Percentiles rank a stretch among this genome's conserved stretches.
phyloP scores from a whole-genome alignment of 2,888 invertebrate species.

The Campoplex capitator region DNA sequence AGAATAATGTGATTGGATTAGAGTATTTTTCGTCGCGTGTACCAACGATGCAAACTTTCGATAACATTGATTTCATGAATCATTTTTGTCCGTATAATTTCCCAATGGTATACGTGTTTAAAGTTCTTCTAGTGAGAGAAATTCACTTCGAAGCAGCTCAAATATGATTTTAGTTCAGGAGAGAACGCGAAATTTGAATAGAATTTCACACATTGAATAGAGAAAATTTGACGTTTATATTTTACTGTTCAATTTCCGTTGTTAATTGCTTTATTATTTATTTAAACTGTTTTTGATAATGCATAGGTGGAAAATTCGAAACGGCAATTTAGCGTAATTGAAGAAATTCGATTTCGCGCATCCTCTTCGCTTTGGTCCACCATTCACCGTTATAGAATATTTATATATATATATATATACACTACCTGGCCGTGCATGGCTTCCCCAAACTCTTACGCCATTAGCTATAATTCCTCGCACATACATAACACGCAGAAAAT shows the following conservation, averaged over 20 bases:
- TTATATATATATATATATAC: too few species aligned
- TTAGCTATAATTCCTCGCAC: constrained; percentile 3
- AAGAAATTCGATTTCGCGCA: constrained; percentile 26
- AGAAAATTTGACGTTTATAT: neutral
- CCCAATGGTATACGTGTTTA: neutral
- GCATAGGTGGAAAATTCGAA: constrained; percentile 13
- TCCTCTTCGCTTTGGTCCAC: constrained; percentile 4
- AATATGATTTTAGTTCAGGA: neutral
- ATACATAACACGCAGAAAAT: constrained; percentile 24
- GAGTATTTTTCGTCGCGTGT: too few species aligned
- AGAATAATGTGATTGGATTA: too few species aligned
- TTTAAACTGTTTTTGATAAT: constrained; percentile 29
- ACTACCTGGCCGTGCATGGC: too few species aligned
- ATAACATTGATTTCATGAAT: neutral
- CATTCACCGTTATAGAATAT: neutral
- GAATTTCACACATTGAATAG: neutral
- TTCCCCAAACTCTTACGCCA: constrained; percentile 11
- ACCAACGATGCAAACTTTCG: too few species aligned
- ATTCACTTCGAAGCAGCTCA: neutral
- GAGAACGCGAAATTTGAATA: neutral
- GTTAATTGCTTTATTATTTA: constrained; percentile 11
- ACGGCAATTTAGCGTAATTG: constrained; percentile 27
- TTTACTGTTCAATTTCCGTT: neutral
- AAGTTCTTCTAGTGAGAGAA: neutral
- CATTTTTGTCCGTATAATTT: neutral